Percentiles rank a stretch among this genome's conserved stretches.
Evolutionary conservation across 2,113 vertebrate species (phyloP).

Genomic region (Donacobius atricapilla): DNA sequence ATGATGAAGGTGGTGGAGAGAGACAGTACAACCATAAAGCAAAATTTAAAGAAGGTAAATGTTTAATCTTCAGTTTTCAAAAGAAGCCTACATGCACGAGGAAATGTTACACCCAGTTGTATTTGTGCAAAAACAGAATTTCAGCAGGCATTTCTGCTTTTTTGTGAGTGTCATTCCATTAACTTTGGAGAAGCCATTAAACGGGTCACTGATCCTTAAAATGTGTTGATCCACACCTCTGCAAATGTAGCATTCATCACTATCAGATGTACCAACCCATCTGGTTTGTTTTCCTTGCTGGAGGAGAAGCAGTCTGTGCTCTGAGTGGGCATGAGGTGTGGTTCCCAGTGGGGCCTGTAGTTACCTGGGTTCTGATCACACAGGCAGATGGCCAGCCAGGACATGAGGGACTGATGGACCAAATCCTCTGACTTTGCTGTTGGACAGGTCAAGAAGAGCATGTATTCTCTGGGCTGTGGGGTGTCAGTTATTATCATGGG

Average conservation of each 20-base stretch:
- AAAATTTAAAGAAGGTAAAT: slow-evolving; percentile 89
- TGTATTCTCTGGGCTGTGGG: background rate
- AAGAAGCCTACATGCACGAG: background rate
- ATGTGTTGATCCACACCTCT: background rate
- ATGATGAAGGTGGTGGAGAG: slow-evolving; percentile 85
- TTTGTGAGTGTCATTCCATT: background rate
- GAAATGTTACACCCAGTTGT: background rate
- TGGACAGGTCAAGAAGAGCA: background rate
- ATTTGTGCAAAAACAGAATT: background rate
- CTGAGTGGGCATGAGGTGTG: background rate
- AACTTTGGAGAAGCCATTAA: background rate
- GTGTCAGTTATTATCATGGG: background rate
- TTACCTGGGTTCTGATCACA: background rate
- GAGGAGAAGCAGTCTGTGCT: background rate
- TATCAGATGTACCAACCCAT: background rate
- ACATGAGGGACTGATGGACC: background rate
- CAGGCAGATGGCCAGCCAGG: background rate
- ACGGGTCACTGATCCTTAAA: background rate
- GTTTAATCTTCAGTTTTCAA: background rate
- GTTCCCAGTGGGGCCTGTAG: background rate
- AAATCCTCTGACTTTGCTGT: background rate
- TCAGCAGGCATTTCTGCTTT: background rate
- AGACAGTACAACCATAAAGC: slow-evolving; percentile 82
- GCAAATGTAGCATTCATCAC: background rate
- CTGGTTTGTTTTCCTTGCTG: background rate